Evolutionary conservation across 2,797 vertebrate species (phyloP).

Genomic region (Galago senegalensis): DNA sequence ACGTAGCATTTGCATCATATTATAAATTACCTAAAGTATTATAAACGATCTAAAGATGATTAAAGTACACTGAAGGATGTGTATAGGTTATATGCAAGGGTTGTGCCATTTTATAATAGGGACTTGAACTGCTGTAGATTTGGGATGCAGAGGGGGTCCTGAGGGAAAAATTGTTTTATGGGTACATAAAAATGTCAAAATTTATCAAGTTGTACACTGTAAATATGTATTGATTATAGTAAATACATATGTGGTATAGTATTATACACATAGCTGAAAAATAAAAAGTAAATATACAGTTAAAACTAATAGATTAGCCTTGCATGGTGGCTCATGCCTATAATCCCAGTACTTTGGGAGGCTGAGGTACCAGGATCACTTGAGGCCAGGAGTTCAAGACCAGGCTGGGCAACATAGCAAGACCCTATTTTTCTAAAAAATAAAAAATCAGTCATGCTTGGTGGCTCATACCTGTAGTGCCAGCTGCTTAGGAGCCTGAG

Average conservation of each 20-base stretch:
- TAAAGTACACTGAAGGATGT: background rate
- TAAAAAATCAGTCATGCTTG: background rate
- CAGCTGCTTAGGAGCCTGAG: background rate
- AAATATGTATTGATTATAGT: background rate
- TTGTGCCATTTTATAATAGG: background rate
- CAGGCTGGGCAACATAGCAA: background rate
- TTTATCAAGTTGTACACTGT: background rate
- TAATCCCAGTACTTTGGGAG: background rate
- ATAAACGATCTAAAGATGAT: background rate
- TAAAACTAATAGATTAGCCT: background rate
- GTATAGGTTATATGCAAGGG: background rate
- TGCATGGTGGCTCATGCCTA: background rate
- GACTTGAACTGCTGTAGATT: background rate
- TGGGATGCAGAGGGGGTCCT: background rate
- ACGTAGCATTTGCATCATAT: background rate
- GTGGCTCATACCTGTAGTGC: no score
- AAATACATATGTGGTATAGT: background rate
- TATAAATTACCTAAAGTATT: background rate
- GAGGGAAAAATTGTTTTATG: background rate
- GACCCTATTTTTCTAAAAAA: background rate
- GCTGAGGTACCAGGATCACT: background rate
- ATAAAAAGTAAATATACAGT: background rate
- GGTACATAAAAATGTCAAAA: background rate
- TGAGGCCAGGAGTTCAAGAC: background rate
- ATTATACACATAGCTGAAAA: background rate